Evolutionary conservation across 92 coral and sea anemone species (phyloP).

Genomic region (Heliopora coerulea): DNA sequence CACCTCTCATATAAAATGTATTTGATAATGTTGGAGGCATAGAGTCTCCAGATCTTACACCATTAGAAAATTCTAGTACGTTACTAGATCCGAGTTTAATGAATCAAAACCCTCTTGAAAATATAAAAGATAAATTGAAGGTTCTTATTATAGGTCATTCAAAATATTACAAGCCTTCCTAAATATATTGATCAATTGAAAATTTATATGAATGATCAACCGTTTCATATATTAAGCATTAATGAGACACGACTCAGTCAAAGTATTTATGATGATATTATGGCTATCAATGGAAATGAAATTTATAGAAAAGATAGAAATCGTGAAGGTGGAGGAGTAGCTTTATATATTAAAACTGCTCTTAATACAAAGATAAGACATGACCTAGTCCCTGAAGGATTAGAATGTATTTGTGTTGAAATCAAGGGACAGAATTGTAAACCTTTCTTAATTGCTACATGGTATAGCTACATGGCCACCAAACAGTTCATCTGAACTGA

Average conservation of each 20-base stretch:
- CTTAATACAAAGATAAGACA: background rate
- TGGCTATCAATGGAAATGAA: background rate
- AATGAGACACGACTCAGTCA: background rate
- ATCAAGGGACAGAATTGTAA: background rate
- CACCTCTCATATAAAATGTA: background rate
- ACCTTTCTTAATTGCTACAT: background rate
- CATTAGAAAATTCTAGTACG: background rate
- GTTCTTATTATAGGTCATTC: background rate
- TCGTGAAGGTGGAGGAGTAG: constrained; percentile 2
- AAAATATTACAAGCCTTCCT: background rate
- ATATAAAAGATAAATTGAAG: background rate
- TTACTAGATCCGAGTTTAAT: too few relatives aligned
- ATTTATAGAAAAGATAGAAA: background rate
- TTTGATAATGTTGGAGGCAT: background rate
- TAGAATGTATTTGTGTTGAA: background rate
- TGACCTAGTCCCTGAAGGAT: background rate
- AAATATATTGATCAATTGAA: constrained; percentile 17
- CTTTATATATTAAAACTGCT: background rate
- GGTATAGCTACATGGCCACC: constrained; percentile 1
- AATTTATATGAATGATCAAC: constrained; percentile 1
- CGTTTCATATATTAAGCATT: background rate
- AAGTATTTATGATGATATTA: background rate
- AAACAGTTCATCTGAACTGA: background rate
- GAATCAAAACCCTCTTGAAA: background rate
- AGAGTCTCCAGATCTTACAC: background rate